Conservation (phyloP, 2,797 vertebrate species). For the Protosalanx chinensis region DNA sequence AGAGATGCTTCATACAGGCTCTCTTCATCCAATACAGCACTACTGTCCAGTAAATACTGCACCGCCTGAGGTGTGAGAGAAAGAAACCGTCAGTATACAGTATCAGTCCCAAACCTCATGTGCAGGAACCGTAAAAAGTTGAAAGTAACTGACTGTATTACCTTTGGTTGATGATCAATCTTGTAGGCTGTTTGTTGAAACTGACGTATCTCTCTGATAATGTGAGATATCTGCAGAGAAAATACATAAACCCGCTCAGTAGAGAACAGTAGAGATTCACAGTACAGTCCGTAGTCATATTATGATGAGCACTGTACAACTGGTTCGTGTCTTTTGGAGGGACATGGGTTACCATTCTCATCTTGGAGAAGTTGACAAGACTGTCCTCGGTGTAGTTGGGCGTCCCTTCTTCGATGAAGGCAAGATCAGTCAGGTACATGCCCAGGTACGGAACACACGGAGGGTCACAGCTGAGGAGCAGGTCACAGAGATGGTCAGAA, state of each 20-base stretch:
- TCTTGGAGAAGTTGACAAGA: constrained; percentile 98
- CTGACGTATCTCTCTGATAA: constrained; percentile 95
- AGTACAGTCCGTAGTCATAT: background rate
- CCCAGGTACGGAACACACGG: constrained; percentile 98
- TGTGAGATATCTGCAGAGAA: constrained; percentile 87
- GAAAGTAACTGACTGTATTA: constrained; percentile 45
- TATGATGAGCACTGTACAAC: background rate
- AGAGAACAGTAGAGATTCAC: background rate
- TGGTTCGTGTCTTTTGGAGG: background rate
- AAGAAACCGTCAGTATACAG: constrained; percentile 5
- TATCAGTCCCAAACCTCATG: background rate
- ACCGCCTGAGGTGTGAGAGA: constrained; percentile 74
- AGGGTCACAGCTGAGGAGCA: constrained; percentile 85
- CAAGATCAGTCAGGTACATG: constrained; percentile 97
- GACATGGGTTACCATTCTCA: constrained; percentile 86
- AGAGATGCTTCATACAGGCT: constrained; percentile 92
- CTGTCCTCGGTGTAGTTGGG: constrained; percentile 95
- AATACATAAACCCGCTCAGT: background rate
- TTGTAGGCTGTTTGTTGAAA: constrained; percentile 98
- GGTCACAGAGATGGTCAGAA: background rate
- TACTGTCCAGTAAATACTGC: constrained; percentile 88
- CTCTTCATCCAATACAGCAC: constrained; percentile 88
- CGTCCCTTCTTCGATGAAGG: constrained; percentile 95
- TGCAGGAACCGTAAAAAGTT: background rate
- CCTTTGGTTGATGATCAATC: constrained; percentile 93